phyloP scores from a whole-genome alignment of 2,797 vertebrate genomes.

The Acanthurus tractus region DNA sequence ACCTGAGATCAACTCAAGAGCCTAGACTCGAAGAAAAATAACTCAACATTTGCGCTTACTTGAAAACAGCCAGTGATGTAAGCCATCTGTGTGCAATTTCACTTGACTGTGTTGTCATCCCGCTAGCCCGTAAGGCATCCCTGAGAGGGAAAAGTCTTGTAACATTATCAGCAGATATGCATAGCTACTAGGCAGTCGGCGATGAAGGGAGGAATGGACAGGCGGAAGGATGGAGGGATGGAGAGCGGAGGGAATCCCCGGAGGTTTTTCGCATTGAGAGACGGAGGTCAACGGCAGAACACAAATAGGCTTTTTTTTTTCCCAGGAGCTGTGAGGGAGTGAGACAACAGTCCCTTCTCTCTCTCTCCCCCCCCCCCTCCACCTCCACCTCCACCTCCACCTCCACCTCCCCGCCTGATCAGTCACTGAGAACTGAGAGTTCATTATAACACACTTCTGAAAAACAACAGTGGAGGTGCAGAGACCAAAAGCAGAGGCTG shows the following conservation, averaged over 20 bases:
- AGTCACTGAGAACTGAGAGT: conserved; percentile 48
- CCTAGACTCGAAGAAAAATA: conserved; percentile 57
- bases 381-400: conserved; percentile 16
- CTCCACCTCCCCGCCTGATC: conserved; percentile 36
- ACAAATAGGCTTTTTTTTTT: conserved; percentile 60
- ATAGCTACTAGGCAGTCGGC: conserved; percentile 64
- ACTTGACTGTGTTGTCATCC: conserved; percentile 62
- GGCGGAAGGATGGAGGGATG: conserved; percentile 48
- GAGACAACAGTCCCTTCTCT: conserved; percentile 25
- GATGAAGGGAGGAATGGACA: conserved; percentile 56
- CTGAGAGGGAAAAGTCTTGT: conserved; percentile 57
- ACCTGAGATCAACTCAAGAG: conserved; percentile 47
- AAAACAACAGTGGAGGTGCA: conserved; percentile 23
- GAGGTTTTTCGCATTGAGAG: conserved; percentile 66
- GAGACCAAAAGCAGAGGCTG: conserved; percentile 14
- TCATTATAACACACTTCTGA: conserved; percentile 47
- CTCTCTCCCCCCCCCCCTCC: neutral
- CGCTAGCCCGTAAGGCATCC: conserved; percentile 48
- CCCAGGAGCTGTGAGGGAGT: conserved; percentile 40
- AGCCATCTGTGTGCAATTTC: conserved; percentile 76
- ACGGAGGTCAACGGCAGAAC: conserved; percentile 67
- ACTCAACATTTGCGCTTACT: conserved; percentile 48
- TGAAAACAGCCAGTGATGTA: conserved; percentile 62
- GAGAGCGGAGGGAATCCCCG: conserved; percentile 53
- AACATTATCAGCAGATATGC: conserved; percentile 72